These are phyloP conservation scores for Lathronympha strigana DNA, from an alignment of 2,888 invertebrate species.

Conservation along the genomic window DNA sequence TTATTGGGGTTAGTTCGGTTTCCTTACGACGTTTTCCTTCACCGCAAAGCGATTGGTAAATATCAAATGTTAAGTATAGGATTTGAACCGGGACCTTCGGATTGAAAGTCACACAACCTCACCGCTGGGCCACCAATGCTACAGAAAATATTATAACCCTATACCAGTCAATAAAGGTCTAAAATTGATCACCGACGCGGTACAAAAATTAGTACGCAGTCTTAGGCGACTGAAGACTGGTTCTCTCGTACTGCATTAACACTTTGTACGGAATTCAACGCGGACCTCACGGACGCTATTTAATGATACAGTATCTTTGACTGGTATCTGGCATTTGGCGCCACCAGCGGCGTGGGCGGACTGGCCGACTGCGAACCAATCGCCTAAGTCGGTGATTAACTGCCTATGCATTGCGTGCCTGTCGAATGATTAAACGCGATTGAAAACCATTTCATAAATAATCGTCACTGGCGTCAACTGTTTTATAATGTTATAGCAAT, in stretches of 20 bases:
- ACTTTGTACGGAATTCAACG: slow-evolving; percentile 16
- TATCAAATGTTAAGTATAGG: too few relatives aligned
- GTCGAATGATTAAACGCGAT: slow-evolving; percentile 37
- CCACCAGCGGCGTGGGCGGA: slow-evolving; percentile 67
- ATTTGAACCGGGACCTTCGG: too few relatives aligned
- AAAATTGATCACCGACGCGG: too few relatives aligned
- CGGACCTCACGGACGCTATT: slow-evolving; percentile 16
- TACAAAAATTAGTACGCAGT: too few relatives aligned
- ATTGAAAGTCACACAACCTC: too few relatives aligned
- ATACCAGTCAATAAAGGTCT: too few relatives aligned
- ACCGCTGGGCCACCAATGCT: too few relatives aligned
- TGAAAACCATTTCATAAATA: slow-evolving; percentile 36
- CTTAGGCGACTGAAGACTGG: neutral
- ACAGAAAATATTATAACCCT: too few relatives aligned
- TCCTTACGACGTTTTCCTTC: too few relatives aligned
- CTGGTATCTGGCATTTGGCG: slow-evolving; percentile 49
- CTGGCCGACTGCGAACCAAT: slow-evolving; percentile 57
- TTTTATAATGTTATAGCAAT: neutral
- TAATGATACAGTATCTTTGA: slow-evolving; percentile 45
- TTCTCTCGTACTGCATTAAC: neutral
- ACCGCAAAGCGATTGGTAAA: too few relatives aligned
- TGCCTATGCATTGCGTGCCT: slow-evolving; percentile 33
- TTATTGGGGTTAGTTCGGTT: too few relatives aligned
- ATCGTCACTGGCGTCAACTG: slow-evolving; percentile 9
- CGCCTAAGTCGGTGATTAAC: slow-evolving; percentile 39